A percentile compares a stretch with the other conserved stretches of the same genome.
Conservation (phyloP, 2,113 vertebrate species). For the Psilopogon haemacephalus region DNA sequence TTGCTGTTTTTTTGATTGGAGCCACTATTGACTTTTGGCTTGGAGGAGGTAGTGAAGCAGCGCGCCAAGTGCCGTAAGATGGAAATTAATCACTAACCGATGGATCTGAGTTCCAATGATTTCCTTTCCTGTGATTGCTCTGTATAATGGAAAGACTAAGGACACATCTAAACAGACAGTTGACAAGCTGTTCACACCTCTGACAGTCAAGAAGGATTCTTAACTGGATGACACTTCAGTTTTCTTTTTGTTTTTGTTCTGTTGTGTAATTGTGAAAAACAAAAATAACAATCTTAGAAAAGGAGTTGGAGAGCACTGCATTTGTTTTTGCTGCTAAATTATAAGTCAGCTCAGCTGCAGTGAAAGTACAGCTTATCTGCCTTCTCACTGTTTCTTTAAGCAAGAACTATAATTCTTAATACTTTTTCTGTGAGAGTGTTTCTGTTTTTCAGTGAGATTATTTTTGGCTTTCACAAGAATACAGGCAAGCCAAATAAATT, state of each 20-base stretch:
- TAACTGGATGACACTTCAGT: not conserved
- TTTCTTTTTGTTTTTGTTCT: not conserved
- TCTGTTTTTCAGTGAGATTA: not conserved
- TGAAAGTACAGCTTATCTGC: not conserved
- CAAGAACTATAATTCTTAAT: not conserved
- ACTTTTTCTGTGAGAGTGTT: not conserved
- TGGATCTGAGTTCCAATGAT: slow-evolving; percentile 68
- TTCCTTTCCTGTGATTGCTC: slow-evolving; percentile 60
- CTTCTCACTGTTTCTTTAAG: not conserved
- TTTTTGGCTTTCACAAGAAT: slow-evolving; percentile 11
- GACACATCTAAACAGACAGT: slow-evolving; percentile 4
- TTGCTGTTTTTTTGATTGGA: slow-evolving; percentile 30
- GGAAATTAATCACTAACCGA: slow-evolving; percentile 70
- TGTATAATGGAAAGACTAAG: slow-evolving; percentile 4
- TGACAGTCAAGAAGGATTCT: not conserved
- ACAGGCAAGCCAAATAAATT: not conserved
- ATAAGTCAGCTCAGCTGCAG: not conserved
- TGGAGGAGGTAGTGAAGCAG: slow-evolving; percentile 15
- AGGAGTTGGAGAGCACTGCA: not conserved
- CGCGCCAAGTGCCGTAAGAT: slow-evolving; percentile 13
- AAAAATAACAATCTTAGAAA: not conserved
- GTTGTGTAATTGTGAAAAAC: not conserved
- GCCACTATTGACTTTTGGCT: not conserved
- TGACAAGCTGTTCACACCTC: slow-evolving; percentile 10
- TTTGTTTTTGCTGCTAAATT: not conserved